Evolutionary conservation across 1,140 invertebrate genomes (phyloP), one percentile per base, ranked within the genome.

Genomic region (Drosophila tsacasi): DNA sequence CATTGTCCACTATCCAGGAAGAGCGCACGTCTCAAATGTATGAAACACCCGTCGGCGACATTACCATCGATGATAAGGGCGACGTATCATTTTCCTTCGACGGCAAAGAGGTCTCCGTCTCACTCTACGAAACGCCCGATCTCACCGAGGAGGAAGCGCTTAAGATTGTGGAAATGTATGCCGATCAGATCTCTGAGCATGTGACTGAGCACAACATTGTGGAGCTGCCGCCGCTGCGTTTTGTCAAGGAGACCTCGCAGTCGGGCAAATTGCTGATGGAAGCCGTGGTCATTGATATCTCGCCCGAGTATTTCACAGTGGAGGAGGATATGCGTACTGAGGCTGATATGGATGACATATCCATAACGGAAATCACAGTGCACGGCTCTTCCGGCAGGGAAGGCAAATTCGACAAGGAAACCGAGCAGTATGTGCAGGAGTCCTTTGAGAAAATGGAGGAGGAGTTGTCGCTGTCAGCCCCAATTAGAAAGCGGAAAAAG

Each of bases 131-230:
- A 94, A 98, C 97, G 2, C 97, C 97, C 2, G 97, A 98, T 93
- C 94, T 98, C 17, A 98, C 97, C 0, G 97, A 98, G 94, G 97
- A 98, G 92, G 97, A 98, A 94, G 97, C 97, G 0, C 93, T 98
- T 15, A 96, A 98, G 93, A 97, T 98, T 82, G 96, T 98, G 1
- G 97, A 98, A 94, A 98, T 98, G 97, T 98, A 98, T 93, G 97
- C 97, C 0, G 97, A 98, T 92, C 97, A 98, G 93, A 94, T 98
- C 52, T 98, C 97, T 0, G 97, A 98, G 93, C 96, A 97, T 92
- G 95, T 98, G 6, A 97, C 97, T 93, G 97, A 97, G 93, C 96
- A 97, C 68, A 97, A 97, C 92, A 95, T 98, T 5, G 95, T 98
- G 2, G 97, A 98, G 93, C 93, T 98, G n/a, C 97, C 97, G 19